These are phyloP conservation scores for Chaetodon auriga DNA, from an alignment of 2,113 vertebrate genomes.

Conservation along the genomic window DNA sequence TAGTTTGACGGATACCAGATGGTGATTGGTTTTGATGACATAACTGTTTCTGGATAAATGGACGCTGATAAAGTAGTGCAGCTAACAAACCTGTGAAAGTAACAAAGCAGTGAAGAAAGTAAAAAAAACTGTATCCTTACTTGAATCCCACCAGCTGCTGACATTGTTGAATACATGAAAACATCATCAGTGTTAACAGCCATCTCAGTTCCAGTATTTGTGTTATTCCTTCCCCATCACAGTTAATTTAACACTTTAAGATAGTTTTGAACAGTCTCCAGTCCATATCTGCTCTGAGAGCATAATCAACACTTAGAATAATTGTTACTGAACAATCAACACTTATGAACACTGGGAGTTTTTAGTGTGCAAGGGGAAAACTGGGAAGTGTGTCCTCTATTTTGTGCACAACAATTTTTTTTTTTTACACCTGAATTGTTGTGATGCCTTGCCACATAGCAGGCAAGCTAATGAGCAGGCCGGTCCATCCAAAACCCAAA, in stretches of 20 bases:
- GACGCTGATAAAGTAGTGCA: neutral
- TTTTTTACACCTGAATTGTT: slow-evolving; percentile 46
- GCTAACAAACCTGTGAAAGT: slow-evolving; percentile 12
- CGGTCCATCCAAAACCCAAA: slow-evolving; percentile 31
- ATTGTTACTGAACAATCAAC: slow-evolving; percentile 45
- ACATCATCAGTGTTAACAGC: slow-evolving; percentile 8
- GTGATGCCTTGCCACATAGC: slow-evolving; percentile 41
- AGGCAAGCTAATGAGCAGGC: slow-evolving; percentile 54
- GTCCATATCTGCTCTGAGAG: neutral
- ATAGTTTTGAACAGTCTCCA: slow-evolving; percentile 37
- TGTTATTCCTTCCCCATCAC: slow-evolving; percentile 23
- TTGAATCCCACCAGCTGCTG: slow-evolving; percentile 10
- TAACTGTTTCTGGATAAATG: neutral
- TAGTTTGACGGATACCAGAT: neutral
- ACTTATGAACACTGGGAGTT: slow-evolving; percentile 12
- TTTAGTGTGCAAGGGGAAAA: slow-evolving; percentile 13
- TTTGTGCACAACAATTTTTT: slow-evolving; percentile 26
- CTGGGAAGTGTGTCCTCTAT: slow-evolving; percentile 1
- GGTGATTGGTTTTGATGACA: slow-evolving; percentile 19
- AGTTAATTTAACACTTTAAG: slow-evolving; percentile 39
- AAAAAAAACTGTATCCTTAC: neutral
- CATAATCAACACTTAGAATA: slow-evolving; percentile 50
- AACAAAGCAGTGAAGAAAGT: neutral
- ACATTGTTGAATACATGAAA: slow-evolving; percentile 25
- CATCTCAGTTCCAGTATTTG: slow-evolving; percentile 9